Evolutionary conservation across 2,888 invertebrate genomes (phyloP).

Genomic region (Neoaliturus tenellus): DNA sequence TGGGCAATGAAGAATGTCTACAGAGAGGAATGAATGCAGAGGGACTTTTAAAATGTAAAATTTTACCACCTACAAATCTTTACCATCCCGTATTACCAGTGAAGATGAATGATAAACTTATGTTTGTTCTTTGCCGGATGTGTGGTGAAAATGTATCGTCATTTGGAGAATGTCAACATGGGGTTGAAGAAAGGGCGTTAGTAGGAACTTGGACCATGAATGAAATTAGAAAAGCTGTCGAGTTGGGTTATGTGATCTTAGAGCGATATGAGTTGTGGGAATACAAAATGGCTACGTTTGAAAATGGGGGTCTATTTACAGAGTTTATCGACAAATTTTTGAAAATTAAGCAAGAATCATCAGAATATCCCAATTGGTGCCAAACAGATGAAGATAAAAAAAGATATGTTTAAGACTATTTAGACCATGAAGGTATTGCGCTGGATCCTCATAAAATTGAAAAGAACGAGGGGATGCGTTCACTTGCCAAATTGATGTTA

Average conservation of each 20-base stretch:
- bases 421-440: constrained; percentile 60
- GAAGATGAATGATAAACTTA: constrained; percentile 67
- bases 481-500: constrained; percentile 65
- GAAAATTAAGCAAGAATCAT: constrained; percentile 56
- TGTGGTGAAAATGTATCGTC: constrained; percentile 67
- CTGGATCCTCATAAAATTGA: constrained; percentile 62
- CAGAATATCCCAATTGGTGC: constrained; percentile 1
- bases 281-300: constrained; percentile 59
- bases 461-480: constrained; percentile 63
- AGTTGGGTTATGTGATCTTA: constrained; percentile 66
- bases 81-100: constrained; percentile 66
- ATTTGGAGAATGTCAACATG: constrained; percentile 68
- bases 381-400: constrained; percentile 60
- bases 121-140: constrained; percentile 69
- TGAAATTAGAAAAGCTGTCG: constrained; percentile 67
- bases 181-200: constrained; percentile 64
- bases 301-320: constrained; percentile 62
- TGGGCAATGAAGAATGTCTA: constrained; percentile 4
- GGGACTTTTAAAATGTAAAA: constrained; percentile 51
- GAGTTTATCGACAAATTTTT: constrained; percentile 62
- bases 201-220: constrained; percentile 69
- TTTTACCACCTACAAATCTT: constrained; percentile 49
- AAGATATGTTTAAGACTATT: constrained; percentile 36
- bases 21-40: not conserved
- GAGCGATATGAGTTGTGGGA: constrained; percentile 69